Evolutionary conservation across 1,140 invertebrate genomes (phyloP).

Genomic region (Lasioglossum albipes): DNA sequence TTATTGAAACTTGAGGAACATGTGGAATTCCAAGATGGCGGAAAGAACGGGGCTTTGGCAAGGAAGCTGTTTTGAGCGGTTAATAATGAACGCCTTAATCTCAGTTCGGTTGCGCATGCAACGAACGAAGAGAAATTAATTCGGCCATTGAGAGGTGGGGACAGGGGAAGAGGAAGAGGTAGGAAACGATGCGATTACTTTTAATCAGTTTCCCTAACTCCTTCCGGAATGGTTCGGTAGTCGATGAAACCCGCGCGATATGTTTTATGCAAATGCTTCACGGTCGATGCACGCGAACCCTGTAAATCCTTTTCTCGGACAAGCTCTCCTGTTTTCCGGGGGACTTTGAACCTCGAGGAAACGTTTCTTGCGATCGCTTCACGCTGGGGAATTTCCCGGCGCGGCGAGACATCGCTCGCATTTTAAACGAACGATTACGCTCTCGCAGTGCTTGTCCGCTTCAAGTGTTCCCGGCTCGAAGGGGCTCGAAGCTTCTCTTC

Average conservation of each 20-base stretch:
- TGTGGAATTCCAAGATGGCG: no score
- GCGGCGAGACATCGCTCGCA: conserved; percentile 3
- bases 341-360: conserved; percentile 10
- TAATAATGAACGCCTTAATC: no score
- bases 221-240: neutral
- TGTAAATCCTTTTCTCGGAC: conserved; percentile 24
- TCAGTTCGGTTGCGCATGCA: no score
- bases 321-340: neutral
- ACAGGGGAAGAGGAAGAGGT: no score
- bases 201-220: conserved; percentile 15
- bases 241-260: neutral
- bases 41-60: no score
- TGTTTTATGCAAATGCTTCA: conserved; percentile 30
- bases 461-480: neutral
- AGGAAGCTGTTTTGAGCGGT: no score
- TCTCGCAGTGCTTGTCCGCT: neutral
- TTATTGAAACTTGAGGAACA: no score
- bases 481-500: neutral
- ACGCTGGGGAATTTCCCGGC: conserved; percentile 13
- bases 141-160: no score
- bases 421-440: conserved; percentile 24
- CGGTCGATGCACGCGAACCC: conserved; percentile 21
- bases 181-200: neutral
- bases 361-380: conserved; percentile 27
- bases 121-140: no score